Conservation (phyloP, 2,888 invertebrate species). For the Drosophila siamana region DNA sequence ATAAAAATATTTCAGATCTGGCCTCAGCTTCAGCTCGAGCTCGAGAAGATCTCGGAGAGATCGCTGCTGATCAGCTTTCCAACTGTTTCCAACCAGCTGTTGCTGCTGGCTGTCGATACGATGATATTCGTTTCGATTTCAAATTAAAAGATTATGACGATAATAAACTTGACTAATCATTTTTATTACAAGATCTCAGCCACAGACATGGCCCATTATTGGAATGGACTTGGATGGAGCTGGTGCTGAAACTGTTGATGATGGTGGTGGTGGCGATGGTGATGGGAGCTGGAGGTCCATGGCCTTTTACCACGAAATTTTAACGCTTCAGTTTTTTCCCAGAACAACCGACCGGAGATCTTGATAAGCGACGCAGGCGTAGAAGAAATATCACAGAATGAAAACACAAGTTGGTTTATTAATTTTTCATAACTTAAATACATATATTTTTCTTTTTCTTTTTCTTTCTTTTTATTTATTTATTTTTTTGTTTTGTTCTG, state of each 20-base stretch:
- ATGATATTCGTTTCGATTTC: slow-evolving; percentile 77
- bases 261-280: neutral
- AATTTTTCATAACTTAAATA: slow-evolving; percentile 81
- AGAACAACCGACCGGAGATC: slow-evolving; percentile 56
- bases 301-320: slow-evolving; percentile 65
- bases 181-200: slow-evolving; percentile 71
- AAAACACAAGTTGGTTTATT: slow-evolving; percentile 69
- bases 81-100: slow-evolving; percentile 14
- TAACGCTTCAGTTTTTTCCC: slow-evolving; percentile 57
- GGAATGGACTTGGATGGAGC: slow-evolving; percentile 8
- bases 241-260: neutral
- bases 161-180: slow-evolving; percentile 82
- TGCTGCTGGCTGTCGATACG: slow-evolving; percentile 61
- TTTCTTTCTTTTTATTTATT: slow-evolving; percentile 46
- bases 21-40: neutral
- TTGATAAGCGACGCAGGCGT: slow-evolving; percentile 44
- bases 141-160: slow-evolving; percentile 81
- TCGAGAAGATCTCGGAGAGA: slow-evolving; percentile 4
- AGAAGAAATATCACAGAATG: slow-evolving; percentile 28
- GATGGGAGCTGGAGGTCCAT: slow-evolving; percentile 37
- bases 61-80: slow-evolving; percentile 16
- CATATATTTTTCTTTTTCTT: slow-evolving; percentile 54
- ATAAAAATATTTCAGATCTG: slow-evolving; percentile 74
- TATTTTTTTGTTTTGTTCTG: too few species aligned
- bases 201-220: slow-evolving; percentile 40